Conservation (phyloP, 2,888 invertebrate genomes). For the Neocrepidodera transversa region DNA sequence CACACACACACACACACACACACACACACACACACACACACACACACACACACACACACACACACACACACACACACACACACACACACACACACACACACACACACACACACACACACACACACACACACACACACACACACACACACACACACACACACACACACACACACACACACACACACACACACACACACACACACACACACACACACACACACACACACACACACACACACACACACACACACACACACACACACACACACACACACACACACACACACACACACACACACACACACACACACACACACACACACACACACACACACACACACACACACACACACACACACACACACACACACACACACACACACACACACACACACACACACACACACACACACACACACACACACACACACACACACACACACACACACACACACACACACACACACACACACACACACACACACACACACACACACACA, state of each 20-base stretch:
- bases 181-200: not conserved
- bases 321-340: not conserved
- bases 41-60: not conserved
- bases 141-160: not conserved
- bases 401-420: conserved; percentile 1
- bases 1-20: not conserved
- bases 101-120: not conserved
- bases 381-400: conserved; percentile 1
- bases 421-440: conserved; percentile 1
- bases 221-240: not conserved
- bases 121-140: not conserved
- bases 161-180: not conserved
- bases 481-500: conserved; percentile 1
- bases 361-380: not conserved
- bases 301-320: not conserved
- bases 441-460: conserved; percentile 1
- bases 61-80: not conserved
- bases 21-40: not conserved
- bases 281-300: not conserved
- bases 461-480: conserved; percentile 1
- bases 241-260: not conserved
- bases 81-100: not conserved
- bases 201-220: not conserved
- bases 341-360: not conserved
- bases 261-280: not conserved